These are phyloP conservation scores for Coelogynopora nodosa DNA, from an alignment of 2,888 invertebrate genomes.

Conservation along the genomic window DNA sequence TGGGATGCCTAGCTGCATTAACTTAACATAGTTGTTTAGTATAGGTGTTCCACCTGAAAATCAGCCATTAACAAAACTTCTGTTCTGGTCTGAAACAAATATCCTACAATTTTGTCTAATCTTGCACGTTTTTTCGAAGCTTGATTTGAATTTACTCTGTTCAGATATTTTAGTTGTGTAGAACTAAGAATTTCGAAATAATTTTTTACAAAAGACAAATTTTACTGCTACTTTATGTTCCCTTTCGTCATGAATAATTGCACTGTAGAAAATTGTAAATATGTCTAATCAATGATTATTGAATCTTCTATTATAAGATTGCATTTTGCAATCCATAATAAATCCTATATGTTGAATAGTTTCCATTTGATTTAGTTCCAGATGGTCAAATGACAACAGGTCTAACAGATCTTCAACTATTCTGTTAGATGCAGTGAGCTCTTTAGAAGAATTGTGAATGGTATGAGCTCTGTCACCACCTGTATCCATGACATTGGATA, in stretches of 20 bases:
- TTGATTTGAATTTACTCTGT: neutral
- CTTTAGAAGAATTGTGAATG: neutral
- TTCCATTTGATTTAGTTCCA: neutral
- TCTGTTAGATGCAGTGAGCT: neutral
- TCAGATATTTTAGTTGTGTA: neutral
- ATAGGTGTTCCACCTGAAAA: neutral
- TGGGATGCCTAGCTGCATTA: conserved; percentile 26
- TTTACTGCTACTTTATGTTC: neutral
- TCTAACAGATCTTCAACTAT: neutral
- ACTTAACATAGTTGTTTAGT: conserved; percentile 1
- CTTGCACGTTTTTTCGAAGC: neutral
- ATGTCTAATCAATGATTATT: neutral
- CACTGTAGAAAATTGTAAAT: neutral
- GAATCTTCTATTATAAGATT: neutral
- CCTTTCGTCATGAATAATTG: neutral
- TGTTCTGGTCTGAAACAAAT: neutral
- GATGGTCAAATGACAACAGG: neutral
- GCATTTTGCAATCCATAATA: neutral
- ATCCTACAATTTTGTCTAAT: neutral
- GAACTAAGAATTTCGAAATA: neutral
- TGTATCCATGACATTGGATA: neutral
- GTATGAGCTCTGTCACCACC: neutral
- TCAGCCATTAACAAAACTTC: neutral
- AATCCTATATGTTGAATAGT: neutral
- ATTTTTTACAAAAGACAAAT: no score